A percentile compares a stretch with the other conserved stretches of the same genome.
These are phyloP conservation scores for Lithosia quadra DNA, from an alignment of 2,888 invertebrate species.

Conservation along the genomic window DNA sequence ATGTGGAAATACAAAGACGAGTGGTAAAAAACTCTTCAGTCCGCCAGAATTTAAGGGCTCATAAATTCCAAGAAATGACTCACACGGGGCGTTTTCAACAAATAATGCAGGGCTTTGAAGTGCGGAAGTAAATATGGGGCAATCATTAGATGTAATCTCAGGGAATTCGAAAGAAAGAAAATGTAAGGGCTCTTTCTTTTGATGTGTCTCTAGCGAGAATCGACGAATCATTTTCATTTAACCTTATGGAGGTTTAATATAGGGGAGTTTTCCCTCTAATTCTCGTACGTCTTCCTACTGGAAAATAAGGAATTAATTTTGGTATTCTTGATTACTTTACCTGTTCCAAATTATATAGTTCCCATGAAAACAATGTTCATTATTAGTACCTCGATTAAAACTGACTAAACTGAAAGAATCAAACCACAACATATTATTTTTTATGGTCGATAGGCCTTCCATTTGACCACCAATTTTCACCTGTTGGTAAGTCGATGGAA, in stretches of 20 bases:
- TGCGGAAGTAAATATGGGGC: constrained; percentile 44
- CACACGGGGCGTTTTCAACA: constrained; percentile 37
- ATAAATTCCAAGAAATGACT: constrained; percentile 41
- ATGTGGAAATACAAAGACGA: constrained; percentile 15
- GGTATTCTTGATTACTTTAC: not conserved
- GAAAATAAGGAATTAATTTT: constrained; percentile 1
- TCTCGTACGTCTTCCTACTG: not conserved
- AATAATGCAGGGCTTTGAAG: constrained; percentile 39
- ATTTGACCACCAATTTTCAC: no score
- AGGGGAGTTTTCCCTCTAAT: not conserved
- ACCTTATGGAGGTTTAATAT: constrained; percentile 12
- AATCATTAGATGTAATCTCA: constrained; percentile 45
- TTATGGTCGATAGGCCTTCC: no score
- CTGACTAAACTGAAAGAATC: no score
- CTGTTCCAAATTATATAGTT: not conserved
- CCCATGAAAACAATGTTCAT: not conserved
- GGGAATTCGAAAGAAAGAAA: constrained; percentile 33
- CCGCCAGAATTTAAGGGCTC: constrained; percentile 30
- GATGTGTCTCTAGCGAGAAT: constrained; percentile 22
- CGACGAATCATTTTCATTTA: constrained; percentile 24
- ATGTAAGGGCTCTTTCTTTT: constrained; percentile 26
- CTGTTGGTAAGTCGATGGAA: no score
- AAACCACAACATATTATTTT: no score
- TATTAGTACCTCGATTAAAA: not conserved
- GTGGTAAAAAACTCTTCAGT: constrained; percentile 30